Percentiles rank a stretch among this genome's conserved stretches.
These are phyloP conservation scores for Oryctes rhinoceros DNA, from an alignment of 1,140 invertebrate genomes.

Conservation along the genomic window DNA sequence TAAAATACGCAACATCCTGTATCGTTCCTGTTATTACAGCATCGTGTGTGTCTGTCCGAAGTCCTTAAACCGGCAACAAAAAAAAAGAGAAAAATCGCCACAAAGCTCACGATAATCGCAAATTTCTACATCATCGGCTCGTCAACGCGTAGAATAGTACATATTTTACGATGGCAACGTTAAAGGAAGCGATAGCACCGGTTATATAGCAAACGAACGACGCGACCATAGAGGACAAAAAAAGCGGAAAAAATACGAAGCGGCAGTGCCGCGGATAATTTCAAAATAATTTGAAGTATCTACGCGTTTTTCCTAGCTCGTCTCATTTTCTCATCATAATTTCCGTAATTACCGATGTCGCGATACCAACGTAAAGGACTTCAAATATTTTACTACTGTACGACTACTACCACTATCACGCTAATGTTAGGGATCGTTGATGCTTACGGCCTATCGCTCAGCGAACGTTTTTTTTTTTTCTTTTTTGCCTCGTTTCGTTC, in stretches of 20 bases:
- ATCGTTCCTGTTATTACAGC: too few species aligned
- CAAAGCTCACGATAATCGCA: too few species aligned
- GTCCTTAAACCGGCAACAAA: too few species aligned
- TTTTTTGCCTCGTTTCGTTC: neutral
- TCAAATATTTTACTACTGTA: neutral
- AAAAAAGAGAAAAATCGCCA: too few species aligned
- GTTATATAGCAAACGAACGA: too few species aligned
- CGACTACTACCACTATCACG: too few species aligned
- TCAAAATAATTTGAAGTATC: constrained; percentile 7
- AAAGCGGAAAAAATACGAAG: neutral
- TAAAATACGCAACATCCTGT: too few species aligned
- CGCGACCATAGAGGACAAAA: neutral
- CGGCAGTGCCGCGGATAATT: constrained; percentile 8
- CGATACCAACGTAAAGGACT: neutral
- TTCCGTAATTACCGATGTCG: neutral
- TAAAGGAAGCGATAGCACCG: too few species aligned
- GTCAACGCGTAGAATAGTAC: too few species aligned
- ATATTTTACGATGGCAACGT: too few species aligned
- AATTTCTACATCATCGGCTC: too few species aligned
- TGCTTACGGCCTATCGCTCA: neutral
- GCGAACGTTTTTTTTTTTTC: neutral
- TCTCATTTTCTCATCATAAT: constrained; percentile 11
- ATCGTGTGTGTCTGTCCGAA: too few species aligned
- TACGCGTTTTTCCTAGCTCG: neutral
- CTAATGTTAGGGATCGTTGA: neutral